Base-by-base conservation (phyloP, 2,797 vertebrate species). In the Parauchenoglanis punctatus region DNA sequence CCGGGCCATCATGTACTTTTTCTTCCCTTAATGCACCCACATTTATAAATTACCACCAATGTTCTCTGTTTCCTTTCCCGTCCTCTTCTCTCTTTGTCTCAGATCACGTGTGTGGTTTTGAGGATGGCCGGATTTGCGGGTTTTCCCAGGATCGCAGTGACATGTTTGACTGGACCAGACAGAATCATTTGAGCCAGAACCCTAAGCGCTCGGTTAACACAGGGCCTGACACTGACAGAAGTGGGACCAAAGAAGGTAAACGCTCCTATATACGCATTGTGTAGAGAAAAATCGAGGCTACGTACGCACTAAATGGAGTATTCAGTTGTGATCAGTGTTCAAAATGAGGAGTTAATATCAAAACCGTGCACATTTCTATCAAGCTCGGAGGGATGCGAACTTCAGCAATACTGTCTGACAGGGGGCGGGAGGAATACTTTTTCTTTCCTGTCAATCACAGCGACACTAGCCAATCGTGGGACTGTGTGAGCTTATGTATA, bases 151-250 rank as follows among this genome's bases (percentile, higher is more conserved):
- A 99, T 91, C 96, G 96, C 68, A 95, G 95, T 15, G 98, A 99
- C 89, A 93, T 96, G 77, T 99, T 99, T 52, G 98, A 99, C 91
- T 99, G 98, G 98, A 98, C 97, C 0, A 96, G 98, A 85, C 98
- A 99, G 94, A 99, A 98, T 0, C 96, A 97, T 78, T 92, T 97
- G 88, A 98, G 97, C 0, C 97, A 99, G 93, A 98, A 99, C 91
- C 97, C 97, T 44, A 99, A 98, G 89, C 97, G 98, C 76, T 98
- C 98, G 0, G 95, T 97, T 72, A 99, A 99, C 88, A 99, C 98
- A 0, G 98, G 98, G 6, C 98, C 98, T 0, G 97, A 97, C 58
- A 97, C 93, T 0, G 98, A 99, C 92, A 96, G 97, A 91, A 99
- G 97, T 28, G 97, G 97, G 68, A 97, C 96, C 0, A 97, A 97